These are phyloP conservation scores for Isurus oxyrinchus DNA, from an alignment of 2,113 vertebrate genomes.

Conservation along the genomic window DNA sequence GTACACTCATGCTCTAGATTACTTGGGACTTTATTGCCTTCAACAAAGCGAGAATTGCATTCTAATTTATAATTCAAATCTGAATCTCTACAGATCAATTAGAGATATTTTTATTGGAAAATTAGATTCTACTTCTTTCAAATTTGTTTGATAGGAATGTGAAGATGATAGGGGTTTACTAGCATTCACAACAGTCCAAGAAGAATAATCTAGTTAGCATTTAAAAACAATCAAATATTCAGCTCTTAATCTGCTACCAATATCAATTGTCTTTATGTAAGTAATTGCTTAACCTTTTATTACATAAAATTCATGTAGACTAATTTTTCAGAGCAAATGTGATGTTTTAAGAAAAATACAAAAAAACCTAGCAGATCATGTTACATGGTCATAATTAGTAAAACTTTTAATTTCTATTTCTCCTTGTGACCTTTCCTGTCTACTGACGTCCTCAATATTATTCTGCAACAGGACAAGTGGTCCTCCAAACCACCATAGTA, in stretches of 20 bases:
- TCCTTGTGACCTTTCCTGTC: constrained; percentile 12
- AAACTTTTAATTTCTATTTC: not conserved
- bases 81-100: constrained; percentile 24
- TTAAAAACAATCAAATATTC: not conserved
- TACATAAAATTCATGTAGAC: not conserved
- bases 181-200: not conserved
- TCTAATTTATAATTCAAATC: constrained; percentile 29
- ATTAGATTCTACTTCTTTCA: not conserved
- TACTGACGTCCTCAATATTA: not conserved
- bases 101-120: constrained; percentile 21
- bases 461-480: not conserved
- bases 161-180: not conserved
- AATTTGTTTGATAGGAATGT: not conserved
- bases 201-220: constrained; percentile 16
- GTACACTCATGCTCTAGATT: not conserved
- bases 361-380: not conserved
- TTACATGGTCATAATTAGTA: not conserved
- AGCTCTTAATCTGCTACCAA: not conserved
- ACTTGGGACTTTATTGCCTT: constrained; percentile 9
- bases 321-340: not conserved
- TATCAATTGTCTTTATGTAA: not conserved
- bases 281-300: not conserved
- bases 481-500: not conserved
- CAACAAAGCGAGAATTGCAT: constrained; percentile 22
- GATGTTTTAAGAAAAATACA: not conserved